Evolutionary conservation across 2,113 vertebrate genomes (phyloP).

Genomic region (Mirza zaza): DNA sequence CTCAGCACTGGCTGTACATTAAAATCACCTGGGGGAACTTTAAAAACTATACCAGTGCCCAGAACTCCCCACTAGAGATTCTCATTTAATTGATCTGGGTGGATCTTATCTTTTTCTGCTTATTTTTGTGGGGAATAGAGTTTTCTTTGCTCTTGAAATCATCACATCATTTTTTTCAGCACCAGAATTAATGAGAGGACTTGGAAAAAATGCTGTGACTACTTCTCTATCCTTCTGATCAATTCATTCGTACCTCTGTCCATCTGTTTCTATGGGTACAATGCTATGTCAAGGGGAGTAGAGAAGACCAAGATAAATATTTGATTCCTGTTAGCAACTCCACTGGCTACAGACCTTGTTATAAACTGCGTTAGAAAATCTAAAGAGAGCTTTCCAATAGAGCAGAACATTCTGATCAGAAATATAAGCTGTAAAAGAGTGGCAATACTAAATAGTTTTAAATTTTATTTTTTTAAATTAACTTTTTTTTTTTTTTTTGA

Average conservation of each 20-base stretch:
- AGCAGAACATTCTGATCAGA: not conserved
- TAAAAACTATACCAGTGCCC: not conserved
- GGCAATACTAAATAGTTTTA: not conserved
- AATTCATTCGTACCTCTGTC: not conserved
- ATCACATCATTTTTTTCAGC: not conserved
- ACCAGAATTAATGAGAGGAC: not conserved
- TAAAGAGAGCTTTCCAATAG: not conserved
- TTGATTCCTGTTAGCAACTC: not conserved
- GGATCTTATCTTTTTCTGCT: not conserved
- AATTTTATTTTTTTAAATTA: slow-evolving; percentile 3
- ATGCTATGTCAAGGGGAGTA: not conserved
- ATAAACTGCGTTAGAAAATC: not conserved
- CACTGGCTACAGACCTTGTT: not conserved
- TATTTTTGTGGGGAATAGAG: not conserved
- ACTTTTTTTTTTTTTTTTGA: too few species aligned
- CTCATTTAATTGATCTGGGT: not conserved
- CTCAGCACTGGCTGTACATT: not conserved
- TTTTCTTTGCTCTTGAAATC: not conserved
- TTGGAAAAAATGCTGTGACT: not conserved
- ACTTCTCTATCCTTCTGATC: not conserved
- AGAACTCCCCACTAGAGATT: not conserved
- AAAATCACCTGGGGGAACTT: not conserved
- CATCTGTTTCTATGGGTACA: not conserved
- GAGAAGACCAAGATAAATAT: not conserved
- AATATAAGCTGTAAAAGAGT: slow-evolving; percentile 6